phyloP scores from a whole-genome alignment of 2,797 vertebrate genomes.

The Acanthis flammea region DNA sequence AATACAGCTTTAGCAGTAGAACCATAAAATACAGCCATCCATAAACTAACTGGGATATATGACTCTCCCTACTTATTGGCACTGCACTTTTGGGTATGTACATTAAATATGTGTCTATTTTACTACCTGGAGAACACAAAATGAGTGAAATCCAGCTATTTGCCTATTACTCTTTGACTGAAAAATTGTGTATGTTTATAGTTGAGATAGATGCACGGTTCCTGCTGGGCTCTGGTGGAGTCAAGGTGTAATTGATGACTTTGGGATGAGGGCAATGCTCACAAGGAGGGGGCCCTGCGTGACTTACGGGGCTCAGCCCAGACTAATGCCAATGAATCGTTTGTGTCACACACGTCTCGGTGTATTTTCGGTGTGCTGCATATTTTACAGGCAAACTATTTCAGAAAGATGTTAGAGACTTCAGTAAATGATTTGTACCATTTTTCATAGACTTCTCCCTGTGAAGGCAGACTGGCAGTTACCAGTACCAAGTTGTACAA shows the following conservation, averaged over 20 bases:
- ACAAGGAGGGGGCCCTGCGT: not conserved
- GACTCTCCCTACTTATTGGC: not conserved
- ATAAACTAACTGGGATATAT: not conserved
- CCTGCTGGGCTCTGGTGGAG: not conserved
- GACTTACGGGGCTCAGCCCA: conserved; percentile 37
- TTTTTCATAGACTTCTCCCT: not conserved
- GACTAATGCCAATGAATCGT: not conserved
- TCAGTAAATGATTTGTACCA: not conserved
- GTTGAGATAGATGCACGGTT: not conserved
- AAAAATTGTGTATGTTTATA: conserved; percentile 1
- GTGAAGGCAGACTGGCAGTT: not conserved
- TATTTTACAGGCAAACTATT: conserved; percentile 35
- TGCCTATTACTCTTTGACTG: conserved; percentile 40
- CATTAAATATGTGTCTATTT: conserved; percentile 38
- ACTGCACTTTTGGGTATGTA: conserved; percentile 13
- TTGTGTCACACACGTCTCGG: rapidly evolving
- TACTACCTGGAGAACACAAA: conserved; percentile 47
- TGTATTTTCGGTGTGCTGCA: not conserved
- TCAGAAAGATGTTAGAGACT: not conserved
- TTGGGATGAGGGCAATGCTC: not conserved
- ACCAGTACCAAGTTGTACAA: not conserved
- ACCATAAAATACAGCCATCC: not conserved
- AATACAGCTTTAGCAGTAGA: not conserved
- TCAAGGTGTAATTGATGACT: conserved; percentile 3
- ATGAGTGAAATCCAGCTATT: conserved; percentile 47